These are phyloP conservation scores for Varanus komodoensis DNA, from an alignment of 2,113 vertebrate species.

Conservation along the genomic window DNA sequence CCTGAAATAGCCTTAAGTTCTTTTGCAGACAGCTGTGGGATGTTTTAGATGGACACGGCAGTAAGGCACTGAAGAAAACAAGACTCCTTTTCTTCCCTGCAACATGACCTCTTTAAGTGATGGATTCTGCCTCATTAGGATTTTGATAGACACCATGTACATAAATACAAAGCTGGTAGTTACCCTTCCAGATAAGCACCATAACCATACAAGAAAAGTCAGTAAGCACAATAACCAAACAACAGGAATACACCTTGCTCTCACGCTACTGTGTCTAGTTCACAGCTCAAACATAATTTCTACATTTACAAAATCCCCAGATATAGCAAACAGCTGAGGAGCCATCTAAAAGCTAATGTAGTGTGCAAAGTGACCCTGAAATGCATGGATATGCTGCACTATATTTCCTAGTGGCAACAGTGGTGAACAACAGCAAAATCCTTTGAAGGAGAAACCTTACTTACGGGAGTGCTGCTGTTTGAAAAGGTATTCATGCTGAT, in stretches of 20 bases:
- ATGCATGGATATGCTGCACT: not conserved
- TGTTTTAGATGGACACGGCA: not conserved
- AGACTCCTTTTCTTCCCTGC: not conserved
- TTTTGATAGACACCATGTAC: not conserved
- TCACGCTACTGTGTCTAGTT: not conserved
- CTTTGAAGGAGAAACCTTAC: slow-evolving; percentile 54
- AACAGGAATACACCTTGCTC: not conserved
- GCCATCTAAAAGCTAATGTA: not conserved
- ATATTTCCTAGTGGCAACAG: accelerated
- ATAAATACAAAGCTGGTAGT: not conserved
- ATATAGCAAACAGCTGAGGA: not conserved
- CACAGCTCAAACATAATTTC: not conserved
- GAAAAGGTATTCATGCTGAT: slow-evolving; percentile 96
- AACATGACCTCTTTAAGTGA: not conserved
- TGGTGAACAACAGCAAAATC: not conserved
- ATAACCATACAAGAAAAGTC: not conserved
- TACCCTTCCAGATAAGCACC: not conserved
- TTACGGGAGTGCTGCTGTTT: slow-evolving; percentile 92
- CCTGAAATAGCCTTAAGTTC: not conserved
- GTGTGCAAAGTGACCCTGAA: not conserved
- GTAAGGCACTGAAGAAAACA: not conserved
- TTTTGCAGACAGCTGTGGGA: not conserved
- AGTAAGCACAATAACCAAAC: not conserved
- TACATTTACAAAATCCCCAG: not conserved
- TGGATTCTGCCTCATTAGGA: not conserved